Conservation (phyloP, 2,797 vertebrate species). For the Phrynocephalus guinanensis region DNA sequence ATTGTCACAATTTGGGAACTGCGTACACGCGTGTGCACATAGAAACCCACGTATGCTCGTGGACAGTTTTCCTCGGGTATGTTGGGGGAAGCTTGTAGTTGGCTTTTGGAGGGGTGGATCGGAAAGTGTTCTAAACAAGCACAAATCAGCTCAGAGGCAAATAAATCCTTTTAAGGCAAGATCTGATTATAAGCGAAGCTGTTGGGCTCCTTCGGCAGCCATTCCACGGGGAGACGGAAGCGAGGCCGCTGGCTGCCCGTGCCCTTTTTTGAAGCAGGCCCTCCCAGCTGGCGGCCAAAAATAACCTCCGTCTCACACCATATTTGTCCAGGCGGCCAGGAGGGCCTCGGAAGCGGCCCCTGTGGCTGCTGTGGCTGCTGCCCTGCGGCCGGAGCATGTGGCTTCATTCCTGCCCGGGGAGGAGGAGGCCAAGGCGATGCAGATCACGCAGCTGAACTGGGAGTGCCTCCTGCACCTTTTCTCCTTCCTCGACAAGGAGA, state of each 20-base stretch:
- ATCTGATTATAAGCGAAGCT: neutral
- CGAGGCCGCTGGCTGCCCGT: conserved; percentile 32
- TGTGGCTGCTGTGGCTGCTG: conserved; percentile 17
- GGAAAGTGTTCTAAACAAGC: accelerated
- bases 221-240: conserved; percentile 20
- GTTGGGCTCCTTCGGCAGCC: conserved; percentile 34
- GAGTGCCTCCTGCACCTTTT: conserved; percentile 94
- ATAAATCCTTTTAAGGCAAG: conserved; percentile 73
- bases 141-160: conserved; percentile 17
- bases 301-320: conserved; percentile 88
- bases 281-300: conserved; percentile 87
- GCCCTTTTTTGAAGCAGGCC: conserved; percentile 74
- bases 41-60: too few species aligned
- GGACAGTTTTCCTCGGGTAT: too few species aligned
- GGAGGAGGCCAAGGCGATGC: conserved; percentile 75
- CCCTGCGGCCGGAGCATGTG: conserved; percentile 67
- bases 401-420: conserved; percentile 29
- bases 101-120: neutral
- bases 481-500: conserved; percentile 93
- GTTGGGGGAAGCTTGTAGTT: accelerated
- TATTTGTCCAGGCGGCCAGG: conserved; percentile 88
- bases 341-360: conserved; percentile 75
- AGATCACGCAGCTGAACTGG: conserved; percentile 87
- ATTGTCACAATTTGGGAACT: neutral
- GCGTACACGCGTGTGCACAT: too few species aligned